Evolutionary conservation across 2,113 vertebrate species (phyloP).

Genomic region (Emydocephalus ijimae): DNA sequence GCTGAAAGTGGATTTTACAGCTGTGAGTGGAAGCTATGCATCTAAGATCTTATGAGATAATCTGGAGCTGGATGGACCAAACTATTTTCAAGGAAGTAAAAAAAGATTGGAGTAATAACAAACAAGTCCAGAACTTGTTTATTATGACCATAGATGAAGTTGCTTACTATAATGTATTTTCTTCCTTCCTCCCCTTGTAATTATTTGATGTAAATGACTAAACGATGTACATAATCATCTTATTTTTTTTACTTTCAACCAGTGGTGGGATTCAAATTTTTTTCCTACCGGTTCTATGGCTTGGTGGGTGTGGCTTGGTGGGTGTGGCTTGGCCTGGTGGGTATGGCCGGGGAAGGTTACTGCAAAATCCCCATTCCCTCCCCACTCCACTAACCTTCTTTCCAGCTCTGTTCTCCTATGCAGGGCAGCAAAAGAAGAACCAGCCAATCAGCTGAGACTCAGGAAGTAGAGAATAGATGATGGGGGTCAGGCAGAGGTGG

Average conservation of each 20-base stretch:
- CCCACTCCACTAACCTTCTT: no score
- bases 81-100: neutral
- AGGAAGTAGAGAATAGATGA: no score
- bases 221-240: neutral
- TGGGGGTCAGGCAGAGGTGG: no score
- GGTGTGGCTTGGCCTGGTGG: no score
- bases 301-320: no score
- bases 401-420: no score
- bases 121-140: neutral
- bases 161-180: neutral
- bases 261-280: no score
- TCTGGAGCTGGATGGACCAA: neutral
- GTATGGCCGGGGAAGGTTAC: no score
- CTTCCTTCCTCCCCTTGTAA: neutral
- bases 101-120: neutral
- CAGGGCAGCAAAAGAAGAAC: no score
- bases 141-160: neutral
- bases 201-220: neutral
- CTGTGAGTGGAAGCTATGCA: neutral
- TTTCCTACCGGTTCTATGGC: no score
- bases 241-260: neutral
- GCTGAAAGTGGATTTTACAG: neutral
- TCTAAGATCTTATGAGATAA: neutral
- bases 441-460: no score
- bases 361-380: no score